A percentile compares a stretch with the other conserved stretches of the same genome.
These are phyloP conservation scores for Stegophylla sp. DNA, from an alignment of 2,888 invertebrate species.

Conservation along the genomic window DNA sequence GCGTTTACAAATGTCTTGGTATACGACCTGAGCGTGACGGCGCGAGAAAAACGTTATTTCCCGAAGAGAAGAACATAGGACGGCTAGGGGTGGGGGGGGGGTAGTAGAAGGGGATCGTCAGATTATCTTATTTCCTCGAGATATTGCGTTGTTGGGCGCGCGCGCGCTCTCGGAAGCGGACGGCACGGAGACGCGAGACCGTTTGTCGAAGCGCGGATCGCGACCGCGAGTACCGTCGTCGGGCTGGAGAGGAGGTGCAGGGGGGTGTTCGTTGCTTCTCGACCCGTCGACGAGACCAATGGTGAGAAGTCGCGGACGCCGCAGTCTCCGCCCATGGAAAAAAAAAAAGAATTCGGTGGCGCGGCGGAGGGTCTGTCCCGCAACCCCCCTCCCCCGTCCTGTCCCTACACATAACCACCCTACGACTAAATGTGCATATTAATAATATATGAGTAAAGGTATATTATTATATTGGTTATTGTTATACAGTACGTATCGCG, in stretches of 20 bases:
- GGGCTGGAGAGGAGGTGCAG: not conserved
- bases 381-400: not conserved
- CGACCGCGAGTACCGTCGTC: not conserved
- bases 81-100: too few relatives aligned
- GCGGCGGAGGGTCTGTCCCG: not conserved
- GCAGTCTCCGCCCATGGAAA: not conserved
- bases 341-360: too few relatives aligned
- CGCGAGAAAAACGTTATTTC: too few relatives aligned
- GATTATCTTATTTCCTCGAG: too few relatives aligned
- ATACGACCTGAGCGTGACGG: too few relatives aligned
- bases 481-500: not conserved
- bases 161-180: not conserved
- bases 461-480: constrained; percentile 9
- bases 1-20: too few relatives aligned
- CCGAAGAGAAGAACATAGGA: too few relatives aligned
- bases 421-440: too few relatives aligned
- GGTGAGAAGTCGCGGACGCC: not conserved
- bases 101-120: too few relatives aligned
- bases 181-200: not conserved
- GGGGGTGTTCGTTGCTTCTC: not conserved
- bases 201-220: not conserved
- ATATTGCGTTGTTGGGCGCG: too few relatives aligned
- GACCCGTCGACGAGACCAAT: not conserved
- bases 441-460: too few relatives aligned
- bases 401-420: too few relatives aligned